A percentile compares a stretch with the other conserved stretches of the same genome.
These are phyloP conservation scores for Carduelis carduelis DNA, from an alignment of 2,797 vertebrate species.

Conservation along the genomic window DNA sequence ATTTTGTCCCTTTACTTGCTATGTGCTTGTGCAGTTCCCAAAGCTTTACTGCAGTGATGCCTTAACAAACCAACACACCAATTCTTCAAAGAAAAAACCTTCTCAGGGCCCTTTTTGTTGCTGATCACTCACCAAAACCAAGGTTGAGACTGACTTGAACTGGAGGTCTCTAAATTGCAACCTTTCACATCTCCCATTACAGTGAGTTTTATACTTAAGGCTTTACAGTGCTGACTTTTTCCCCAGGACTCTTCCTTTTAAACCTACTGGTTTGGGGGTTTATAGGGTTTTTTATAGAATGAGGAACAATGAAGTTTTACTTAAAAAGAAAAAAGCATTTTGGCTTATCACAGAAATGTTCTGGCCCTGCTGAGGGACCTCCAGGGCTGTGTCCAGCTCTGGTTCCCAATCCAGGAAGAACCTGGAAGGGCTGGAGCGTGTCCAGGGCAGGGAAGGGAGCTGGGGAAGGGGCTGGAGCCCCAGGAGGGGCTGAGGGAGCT, in stretches of 20 bases:
- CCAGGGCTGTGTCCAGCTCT: background rate
- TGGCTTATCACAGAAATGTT: background rate
- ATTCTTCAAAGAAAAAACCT: background rate
- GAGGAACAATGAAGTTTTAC: background rate
- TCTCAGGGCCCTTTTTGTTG: background rate
- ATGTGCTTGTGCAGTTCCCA: background rate
- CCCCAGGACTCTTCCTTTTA: background rate
- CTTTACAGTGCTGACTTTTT: background rate
- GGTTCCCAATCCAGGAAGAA: background rate
- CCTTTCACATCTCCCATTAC: background rate
- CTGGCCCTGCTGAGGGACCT: background rate
- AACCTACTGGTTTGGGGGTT: fast-evolving
- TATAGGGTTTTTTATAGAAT: background rate
- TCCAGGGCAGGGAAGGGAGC: background rate
- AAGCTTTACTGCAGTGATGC: background rate
- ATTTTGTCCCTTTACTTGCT: background rate
- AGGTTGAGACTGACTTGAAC: background rate
- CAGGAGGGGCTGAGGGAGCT: background rate
- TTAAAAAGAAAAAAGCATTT: background rate
- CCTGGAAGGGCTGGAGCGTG: background rate
- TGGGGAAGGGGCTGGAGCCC: background rate
- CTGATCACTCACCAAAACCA: background rate
- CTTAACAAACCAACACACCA: background rate
- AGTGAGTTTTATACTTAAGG: background rate
- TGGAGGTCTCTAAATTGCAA: background rate